Evolutionary conservation across 2,888 invertebrate species (phyloP), one percentile per base, ranked within the genome.

Genomic region (Agrilus mali): DNA sequence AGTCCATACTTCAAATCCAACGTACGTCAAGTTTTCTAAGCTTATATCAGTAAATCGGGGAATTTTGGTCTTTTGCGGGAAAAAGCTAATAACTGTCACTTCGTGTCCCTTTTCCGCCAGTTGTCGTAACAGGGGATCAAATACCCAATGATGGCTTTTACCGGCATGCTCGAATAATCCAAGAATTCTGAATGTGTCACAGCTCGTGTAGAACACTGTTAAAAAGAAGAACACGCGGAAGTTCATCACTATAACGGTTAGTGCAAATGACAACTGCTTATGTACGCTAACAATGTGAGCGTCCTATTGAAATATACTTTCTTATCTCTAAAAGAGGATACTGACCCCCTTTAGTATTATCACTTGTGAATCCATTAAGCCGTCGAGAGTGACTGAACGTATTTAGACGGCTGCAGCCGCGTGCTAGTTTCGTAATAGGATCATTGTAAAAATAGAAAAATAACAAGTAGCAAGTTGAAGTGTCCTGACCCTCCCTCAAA

Each of bases 91-190:
- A 5, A 82, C 76, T 0, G 81, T 82, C 0, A 85, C 59, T 46
- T 78, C 70, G 55, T 85, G 82, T 1, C 82, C 83, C 42, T 74
- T 70, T 20, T 60, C 65, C 0, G 73, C 75, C 39, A 86, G 59
- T 50, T 74, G 78, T 36, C 68, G 68, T 37, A 84, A 57, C 42
- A 80, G 67, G 0, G 78, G 74, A 53, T 69, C 69, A 54, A 77
- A 79, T 15, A 80, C 77, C 22, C 75, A 67, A 53, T 80, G 82
- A 60, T 86, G 85, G 44, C 84, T 85, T 53, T 76, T 80, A 2
- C 83, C 83, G 3, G 73, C 67, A 54, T 82, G 80, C 0, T 78
- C 77, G 57, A 82, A 80, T 48, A 82, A 63, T 15, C 73, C 81
- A 27, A 85, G 64, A 48, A 84, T 77, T 47, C 72, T 74, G 32